These are phyloP conservation scores for Callimorpha dominula DNA, from an alignment of 2,888 invertebrate genomes.

Conservation along the genomic window DNA sequence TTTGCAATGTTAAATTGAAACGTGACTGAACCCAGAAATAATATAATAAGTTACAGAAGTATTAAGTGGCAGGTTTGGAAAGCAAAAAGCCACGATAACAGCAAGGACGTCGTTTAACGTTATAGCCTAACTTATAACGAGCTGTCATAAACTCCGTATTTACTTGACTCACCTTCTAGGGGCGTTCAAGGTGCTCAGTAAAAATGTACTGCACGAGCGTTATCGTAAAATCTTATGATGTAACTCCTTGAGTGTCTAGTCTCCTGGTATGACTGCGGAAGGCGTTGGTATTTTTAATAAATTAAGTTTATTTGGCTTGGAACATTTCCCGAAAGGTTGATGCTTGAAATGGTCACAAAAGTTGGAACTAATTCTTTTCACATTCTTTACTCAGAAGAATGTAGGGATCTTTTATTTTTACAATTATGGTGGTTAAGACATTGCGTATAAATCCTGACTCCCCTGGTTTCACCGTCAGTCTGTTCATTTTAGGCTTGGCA, in stretches of 20 bases:
- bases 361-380: background rate
- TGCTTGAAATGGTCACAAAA: background rate
- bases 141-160: slow-evolving; percentile 81
- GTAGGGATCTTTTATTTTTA: too few relatives aligned
- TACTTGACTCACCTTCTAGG: slow-evolving; percentile 72
- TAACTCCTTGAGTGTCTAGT: slow-evolving; percentile 58
- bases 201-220: slow-evolving; percentile 59
- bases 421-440: too few relatives aligned
- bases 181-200: slow-evolving; percentile 50
- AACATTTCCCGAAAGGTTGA: background rate
- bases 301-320: slow-evolving; percentile 2
- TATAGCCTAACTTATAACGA: slow-evolving; percentile 83
- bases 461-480: too few relatives aligned
- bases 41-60: slow-evolving; percentile 75
- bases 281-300: slow-evolving; percentile 23
- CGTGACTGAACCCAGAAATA: slow-evolving; percentile 64
- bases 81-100: slow-evolving; percentile 73
- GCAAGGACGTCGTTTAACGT: slow-evolving; percentile 73
- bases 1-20: slow-evolving; percentile 10
- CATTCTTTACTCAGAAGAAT: too few relatives aligned
- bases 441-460: too few relatives aligned
- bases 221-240: slow-evolving; percentile 75
- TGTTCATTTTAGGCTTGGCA: too few relatives aligned
- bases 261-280: slow-evolving; percentile 39
- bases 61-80: slow-evolving; percentile 74